Evolutionary conservation across 2,888 invertebrate genomes (phyloP), one percentile per base, ranked within the genome.

Genomic region (Calliscelio sp.): DNA sequence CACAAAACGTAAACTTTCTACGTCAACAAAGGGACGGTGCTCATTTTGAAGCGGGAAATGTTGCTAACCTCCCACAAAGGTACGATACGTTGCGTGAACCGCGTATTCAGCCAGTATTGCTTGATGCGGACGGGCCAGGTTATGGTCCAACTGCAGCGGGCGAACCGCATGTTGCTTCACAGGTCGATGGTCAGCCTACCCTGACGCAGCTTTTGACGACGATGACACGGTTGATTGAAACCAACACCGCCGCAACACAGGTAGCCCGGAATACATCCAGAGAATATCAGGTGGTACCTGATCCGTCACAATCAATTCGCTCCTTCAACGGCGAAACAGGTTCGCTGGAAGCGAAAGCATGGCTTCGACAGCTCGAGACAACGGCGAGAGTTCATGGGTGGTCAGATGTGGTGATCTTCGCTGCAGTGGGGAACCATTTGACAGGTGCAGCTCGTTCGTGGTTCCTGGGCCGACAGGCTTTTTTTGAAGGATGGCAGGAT

Each of bases 221-320:
- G 3, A 7, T 55, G 5, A 16, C 55, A 0, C 28, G 55, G 18
- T 16, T 55, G 3, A 55, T 55, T 4, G 28, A 55, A 18, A 22
- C 20, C n/a, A 55, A 55, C 18, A 18, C 18, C 16, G 7, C 16
- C 2, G 2, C 14, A 0, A 7, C 28, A 0, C 55, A 32, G 8
- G 24, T 11, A 1, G 10, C 2, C 5, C 41, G 41, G 7, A 11
- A 10, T 32, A 2, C 28, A 8, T 4, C 55, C 1, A 55, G n/a
- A 8, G 55, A 55, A 32, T 55, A 32, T 55, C 55, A 55, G 2
- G 55, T 32, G 0, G 22, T 55, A 16, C 55, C 55, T 5, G 55
- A 55, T 16, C 18, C 22, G 1, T 28, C 55, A 0, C 22, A 32
- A 16, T 7, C 55, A 18, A 32, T 55, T 2, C 6, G 28, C 0